phyloP scores from a whole-genome alignment of 2,113 vertebrate species.

The Chelonoidis abingdonii region DNA sequence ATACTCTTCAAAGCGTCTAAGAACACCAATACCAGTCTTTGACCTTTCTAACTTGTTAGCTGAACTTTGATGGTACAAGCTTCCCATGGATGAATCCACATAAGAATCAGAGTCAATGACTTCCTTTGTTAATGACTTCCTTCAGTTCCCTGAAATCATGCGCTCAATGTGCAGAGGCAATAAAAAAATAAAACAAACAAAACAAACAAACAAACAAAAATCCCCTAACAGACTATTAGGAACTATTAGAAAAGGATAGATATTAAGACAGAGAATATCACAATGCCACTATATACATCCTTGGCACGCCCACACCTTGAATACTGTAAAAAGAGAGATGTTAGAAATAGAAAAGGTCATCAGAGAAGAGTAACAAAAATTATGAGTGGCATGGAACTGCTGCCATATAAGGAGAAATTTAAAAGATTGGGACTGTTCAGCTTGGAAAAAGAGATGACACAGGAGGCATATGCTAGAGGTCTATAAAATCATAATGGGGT shows the following conservation, averaged over 20 bases:
- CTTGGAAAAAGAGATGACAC: not conserved
- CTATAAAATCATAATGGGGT: not conserved
- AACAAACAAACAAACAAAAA: too few species aligned
- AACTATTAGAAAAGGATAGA: not conserved
- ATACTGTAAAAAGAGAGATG: not conserved
- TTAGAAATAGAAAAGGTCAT: not conserved
- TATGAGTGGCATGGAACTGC: not conserved
- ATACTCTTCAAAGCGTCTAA: not conserved
- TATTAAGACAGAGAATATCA: not conserved
- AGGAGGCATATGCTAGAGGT: not conserved
- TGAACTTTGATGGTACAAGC: rapidly evolving
- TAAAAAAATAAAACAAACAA: not conserved
- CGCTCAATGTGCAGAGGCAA: not conserved
- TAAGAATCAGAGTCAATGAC: not conserved
- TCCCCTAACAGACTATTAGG: not conserved
- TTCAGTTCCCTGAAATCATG: not conserved
- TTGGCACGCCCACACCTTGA: not conserved
- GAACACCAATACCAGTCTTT: not conserved
- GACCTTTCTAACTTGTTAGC: not conserved
- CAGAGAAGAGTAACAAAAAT: not conserved
- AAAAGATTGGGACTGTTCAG: not conserved
- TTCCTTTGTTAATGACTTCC: not conserved
- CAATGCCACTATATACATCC: not conserved
- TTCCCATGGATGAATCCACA: not conserved
- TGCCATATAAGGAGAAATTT: not conserved